Evolutionary conservation across 2,888 invertebrate genomes (phyloP), one percentile per base, ranked within the genome.

Genomic region (Campoletis raptor): DNA sequence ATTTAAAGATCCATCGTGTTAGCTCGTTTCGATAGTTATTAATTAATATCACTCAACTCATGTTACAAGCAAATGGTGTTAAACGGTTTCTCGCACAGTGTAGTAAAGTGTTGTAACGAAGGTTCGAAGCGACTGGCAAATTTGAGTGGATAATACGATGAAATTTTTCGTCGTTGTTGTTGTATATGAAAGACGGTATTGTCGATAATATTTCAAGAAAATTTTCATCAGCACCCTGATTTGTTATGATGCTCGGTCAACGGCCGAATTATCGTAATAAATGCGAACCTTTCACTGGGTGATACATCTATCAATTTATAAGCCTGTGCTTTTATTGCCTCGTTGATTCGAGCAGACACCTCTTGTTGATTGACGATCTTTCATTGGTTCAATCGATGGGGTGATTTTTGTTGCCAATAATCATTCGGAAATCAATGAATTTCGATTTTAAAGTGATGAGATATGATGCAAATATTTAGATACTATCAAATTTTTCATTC

Each of bases 161-260:
- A 42, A 8, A 24, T 6, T 48, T 77, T 54, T 30, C n/a, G 9
- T n/a, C 12, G n/a, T 40, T 52, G 30, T 52, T 48, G 9, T 36
- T 36, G 36, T 52, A 5, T n/a, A n/a, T n/a, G 52, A 52, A 48
- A 36, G 8, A 37, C 6, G 12, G 42, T 18, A 72, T 72, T 10
- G 21, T 9, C 66, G 48, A 52, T 67, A 52, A 67, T 76, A 24
- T n/a, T 6, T 30, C 12, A 30, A 24, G 18, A 10, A 6, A 30
- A 45, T 54, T 1, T 45, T 21, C n/a, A 80, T 18, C 54, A 69
- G 30, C 64, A 52, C 36, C 80, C 57, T 76, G 70, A 76, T 80
- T 42, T 81, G 67, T 85, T 67, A 72, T 81, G 64, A 66, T 67
- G 45, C 18, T 73, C 61, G 81, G 81, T 45, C 77, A 77, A 81